Conservation (phyloP, 2,113 vertebrate genomes). For the Aleadryas rufinucha region DNA sequence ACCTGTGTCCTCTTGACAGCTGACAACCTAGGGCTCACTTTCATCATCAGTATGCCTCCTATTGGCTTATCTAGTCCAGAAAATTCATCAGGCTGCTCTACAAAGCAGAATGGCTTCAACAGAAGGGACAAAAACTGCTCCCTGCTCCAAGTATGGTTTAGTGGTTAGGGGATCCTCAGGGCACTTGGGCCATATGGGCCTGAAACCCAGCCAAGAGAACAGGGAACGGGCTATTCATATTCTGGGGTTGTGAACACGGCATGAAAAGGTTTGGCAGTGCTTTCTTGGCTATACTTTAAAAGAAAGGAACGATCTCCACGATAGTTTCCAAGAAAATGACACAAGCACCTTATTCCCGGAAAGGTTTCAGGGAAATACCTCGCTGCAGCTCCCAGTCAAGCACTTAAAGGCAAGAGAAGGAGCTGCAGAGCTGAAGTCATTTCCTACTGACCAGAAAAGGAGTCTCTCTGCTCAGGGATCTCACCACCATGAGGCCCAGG, state of each 20-base stretch:
- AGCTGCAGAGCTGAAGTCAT: not conserved
- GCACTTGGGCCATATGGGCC: not conserved
- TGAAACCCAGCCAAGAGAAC: not conserved
- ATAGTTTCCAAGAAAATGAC: slow-evolving; percentile 56
- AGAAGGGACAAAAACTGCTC: not conserved
- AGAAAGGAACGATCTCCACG: slow-evolving; percentile 6
- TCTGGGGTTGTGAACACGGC: not conserved
- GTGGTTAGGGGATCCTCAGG: slow-evolving; percentile 26
- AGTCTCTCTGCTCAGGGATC: not conserved
- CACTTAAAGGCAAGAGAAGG: not conserved
- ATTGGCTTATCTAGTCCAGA: not conserved
- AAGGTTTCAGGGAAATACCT: slow-evolving; percentile 64
- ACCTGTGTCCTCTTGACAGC: not conserved
- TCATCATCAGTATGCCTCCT: not conserved
- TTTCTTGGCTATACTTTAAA: slow-evolving; percentile 51
- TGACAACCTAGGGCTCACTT: rapidly evolving
- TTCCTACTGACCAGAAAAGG: slow-evolving; percentile 20
- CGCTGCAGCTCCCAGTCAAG: not conserved
- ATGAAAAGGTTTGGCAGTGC: slow-evolving; percentile 33
- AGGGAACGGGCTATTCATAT: not conserved
- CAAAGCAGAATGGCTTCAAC: not conserved
- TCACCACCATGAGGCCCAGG: not conserved
- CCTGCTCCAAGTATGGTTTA: not conserved
- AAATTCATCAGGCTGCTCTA: not conserved
- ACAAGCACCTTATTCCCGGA: slow-evolving; percentile 58